phyloP scores from a whole-genome alignment of 2,888 invertebrate genomes.

The Microctonus aethiopoides region DNA sequence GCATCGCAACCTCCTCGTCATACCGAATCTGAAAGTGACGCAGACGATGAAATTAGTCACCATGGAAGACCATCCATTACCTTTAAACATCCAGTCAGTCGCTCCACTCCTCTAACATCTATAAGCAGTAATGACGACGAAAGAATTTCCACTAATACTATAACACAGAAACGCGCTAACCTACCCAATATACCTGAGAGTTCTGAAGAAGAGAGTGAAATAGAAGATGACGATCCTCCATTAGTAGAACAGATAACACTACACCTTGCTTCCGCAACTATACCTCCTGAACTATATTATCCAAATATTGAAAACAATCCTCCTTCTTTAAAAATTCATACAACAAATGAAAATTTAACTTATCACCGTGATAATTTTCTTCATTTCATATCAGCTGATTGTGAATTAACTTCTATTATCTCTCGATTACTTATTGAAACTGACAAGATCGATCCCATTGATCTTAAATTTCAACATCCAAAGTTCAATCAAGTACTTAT shows the following conservation, averaged over 20 bases:
- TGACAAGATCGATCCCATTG: constrained; percentile 1
- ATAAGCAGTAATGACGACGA: not conserved
- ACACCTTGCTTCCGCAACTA: not conserved
- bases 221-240: not conserved
- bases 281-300: too few relatives aligned
- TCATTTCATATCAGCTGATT: not conserved
- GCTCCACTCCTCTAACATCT: not conserved
- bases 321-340: too few relatives aligned
- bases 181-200: not conserved
- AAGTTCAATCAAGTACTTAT: constrained; percentile 25
- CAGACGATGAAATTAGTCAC: too few relatives aligned
- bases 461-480: constrained; percentile 19
- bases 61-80: too few relatives aligned
- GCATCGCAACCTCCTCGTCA: too few relatives aligned
- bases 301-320: too few relatives aligned
- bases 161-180: too few relatives aligned
- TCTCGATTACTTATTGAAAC: constrained; percentile 20
- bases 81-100: too few relatives aligned
- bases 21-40: too few relatives aligned
- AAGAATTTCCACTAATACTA: not conserved
- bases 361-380: constrained; percentile 8
- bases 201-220: not conserved
- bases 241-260: too few relatives aligned
- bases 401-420: too few relatives aligned
- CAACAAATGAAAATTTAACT: constrained; percentile 13